Evolutionary conservation across 2,797 vertebrate species (phyloP), one percentile per base, ranked within the genome.

Genomic region (Gobio occitaniae): DNA sequence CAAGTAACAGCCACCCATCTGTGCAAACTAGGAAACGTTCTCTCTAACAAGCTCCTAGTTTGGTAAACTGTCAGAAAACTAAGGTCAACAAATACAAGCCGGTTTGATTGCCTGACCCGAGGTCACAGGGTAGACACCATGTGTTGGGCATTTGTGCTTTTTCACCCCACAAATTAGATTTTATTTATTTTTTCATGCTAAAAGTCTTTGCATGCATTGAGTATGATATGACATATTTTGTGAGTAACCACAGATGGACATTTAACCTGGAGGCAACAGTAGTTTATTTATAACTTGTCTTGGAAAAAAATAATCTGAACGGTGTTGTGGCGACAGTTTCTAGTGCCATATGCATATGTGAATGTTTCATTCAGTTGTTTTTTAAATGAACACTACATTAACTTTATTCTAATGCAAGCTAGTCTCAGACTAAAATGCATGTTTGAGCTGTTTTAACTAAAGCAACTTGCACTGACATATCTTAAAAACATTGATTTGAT

Each of bases 41-140:
- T 86, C 66, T 86, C 82, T 88, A 87, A 88, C 88, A 85, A 80
- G 87, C 84, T 75, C 86, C 72, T 38, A 10, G 83, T 77, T 92
- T 90, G 91, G 91, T 94, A 93, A 94, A 92, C 91, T 91, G 91
- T 91, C 90, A 88, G 84, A 91, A 84, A 89, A 86, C 89, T 79
- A 93, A 92, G 83, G 94, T 92, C 92, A 94, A 95, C 93, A 95
- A 95, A 95, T 92, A 94, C n/a, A 91, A 87, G 90, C 88, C 89
- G 3, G 89, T 91, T 85, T 90, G 90, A 41, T 91, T 93, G 91
- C 93, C 90, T 88, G 87, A 89, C 89, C 19, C 0, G 78, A 70
- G 86, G 92, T 93, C 92, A 83, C 13, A 2, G 83, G 94, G 93
- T 91, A 92, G 10, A 59, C 19, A 86, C 94, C 93, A 94, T 94